Conservation (phyloP, 1,140 invertebrate genomes). For the Anoplolepis gracilipes region DNA sequence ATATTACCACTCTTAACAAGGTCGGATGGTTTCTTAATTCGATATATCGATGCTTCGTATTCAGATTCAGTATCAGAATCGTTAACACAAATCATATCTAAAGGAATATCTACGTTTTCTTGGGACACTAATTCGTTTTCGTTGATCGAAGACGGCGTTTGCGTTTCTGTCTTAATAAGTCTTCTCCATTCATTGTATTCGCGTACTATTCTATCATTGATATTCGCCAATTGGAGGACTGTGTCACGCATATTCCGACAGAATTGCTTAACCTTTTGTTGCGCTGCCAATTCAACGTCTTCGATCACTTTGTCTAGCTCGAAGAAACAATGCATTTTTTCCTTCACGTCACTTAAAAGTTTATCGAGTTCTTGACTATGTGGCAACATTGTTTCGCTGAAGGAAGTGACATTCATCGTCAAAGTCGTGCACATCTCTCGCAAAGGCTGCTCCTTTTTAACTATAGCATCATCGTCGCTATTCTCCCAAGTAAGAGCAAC, state of each 20-base stretch:
- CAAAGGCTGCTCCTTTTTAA: constrained; percentile 33
- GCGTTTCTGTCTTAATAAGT: background rate
- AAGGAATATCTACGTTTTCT: constrained; percentile 62
- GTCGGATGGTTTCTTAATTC: constrained; percentile 38
- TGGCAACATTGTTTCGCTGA: constrained; percentile 49
- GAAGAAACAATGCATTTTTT: constrained; percentile 37
- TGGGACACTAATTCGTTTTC: background rate
- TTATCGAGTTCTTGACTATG: constrained; percentile 52
- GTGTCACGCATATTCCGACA: constrained; percentile 72
- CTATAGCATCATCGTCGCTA: background rate
- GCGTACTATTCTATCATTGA: constrained; percentile 77
- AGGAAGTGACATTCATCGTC: background rate
- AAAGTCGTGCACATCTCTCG: background rate
- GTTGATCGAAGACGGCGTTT: background rate
- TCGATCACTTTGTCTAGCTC: background rate
- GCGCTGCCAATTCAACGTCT: background rate
- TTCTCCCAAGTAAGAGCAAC: constrained; percentile 66
- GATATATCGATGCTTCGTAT: constrained; percentile 1
- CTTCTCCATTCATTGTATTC: constrained; percentile 73
- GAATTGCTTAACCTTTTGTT: constrained; percentile 56
- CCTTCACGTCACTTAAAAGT: constrained; percentile 19
- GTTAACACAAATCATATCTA: constrained; percentile 82
- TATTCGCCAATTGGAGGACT: constrained; percentile 70
- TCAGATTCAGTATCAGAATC: constrained; percentile 73
- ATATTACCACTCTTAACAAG: constrained; percentile 49